Base-by-base conservation (phyloP, 2,113 vertebrate genomes). In the Tympanuchus pallidicinctus region DNA sequence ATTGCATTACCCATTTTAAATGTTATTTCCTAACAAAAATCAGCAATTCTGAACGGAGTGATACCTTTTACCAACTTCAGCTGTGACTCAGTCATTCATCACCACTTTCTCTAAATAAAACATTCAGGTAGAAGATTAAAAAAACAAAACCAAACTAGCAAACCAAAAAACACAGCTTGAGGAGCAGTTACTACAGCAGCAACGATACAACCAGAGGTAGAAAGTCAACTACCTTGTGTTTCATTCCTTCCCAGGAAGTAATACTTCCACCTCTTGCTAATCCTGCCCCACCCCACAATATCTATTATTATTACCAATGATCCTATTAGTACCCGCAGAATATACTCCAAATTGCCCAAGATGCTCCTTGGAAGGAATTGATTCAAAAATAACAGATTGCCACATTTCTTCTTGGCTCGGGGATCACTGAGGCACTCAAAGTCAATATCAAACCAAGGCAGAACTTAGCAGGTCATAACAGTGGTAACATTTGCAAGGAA, bases 11-110 rank as follows among this genome's bases (percentile, higher is more conserved):
- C 10, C 80, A 47, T 92, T 93, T 72, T 88, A n/a, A 59, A 59
- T 65, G 60, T 88, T 76, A 83, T 43, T 94, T 79, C 75, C 78
- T 78, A 56, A 54, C 24, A 78, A 89, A 94, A 91, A 92, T 63
- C 86, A 80, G 67, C 71, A 73, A 63, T 92, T 90, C 43, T 50
- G 36, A 85, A 83, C 5, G 19, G 63, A 96, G 87, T 56, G 6
- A 73, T 65, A 83, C 21, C 47, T 84, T 91, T 86, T 63, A 59
- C 60, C 63, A 86, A 18, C 67, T 73, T 84, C 61, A 63, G 38
- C 64, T 81, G 34, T 67, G 72, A 61, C 19, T 20, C 34, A 34
- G 38, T 80, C 50, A 72, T 76, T 38, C 86, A 50, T 76, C 34
- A 30, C 32, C 21, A 36, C 28, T 48, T 47, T 50, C 36, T 47